Evolutionary conservation across 2,113 vertebrate genomes (phyloP).

Genomic region (Struthio camelus): DNA sequence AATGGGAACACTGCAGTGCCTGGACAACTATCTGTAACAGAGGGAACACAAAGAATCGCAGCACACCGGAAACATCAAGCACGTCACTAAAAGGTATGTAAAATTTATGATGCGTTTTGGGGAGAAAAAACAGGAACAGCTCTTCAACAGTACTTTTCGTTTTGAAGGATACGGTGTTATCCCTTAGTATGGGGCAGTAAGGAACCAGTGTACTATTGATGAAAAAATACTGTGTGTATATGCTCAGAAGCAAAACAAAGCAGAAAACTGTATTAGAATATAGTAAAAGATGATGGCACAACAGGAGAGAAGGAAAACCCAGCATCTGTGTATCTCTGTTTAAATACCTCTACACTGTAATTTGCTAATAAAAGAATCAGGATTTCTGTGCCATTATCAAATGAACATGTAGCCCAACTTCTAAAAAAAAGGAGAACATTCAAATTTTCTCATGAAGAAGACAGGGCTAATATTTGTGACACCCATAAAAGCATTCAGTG

Average conservation of each 20-base stretch:
- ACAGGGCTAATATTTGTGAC: neutral
- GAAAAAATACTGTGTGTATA: neutral
- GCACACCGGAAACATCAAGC: neutral
- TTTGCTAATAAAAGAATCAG: neutral
- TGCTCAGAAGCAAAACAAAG: neutral
- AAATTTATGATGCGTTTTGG: neutral
- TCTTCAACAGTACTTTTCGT: neutral
- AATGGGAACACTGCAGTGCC: constrained; percentile 98
- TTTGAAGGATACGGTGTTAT: neutral
- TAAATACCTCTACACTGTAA: neutral
- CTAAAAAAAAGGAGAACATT: neutral
- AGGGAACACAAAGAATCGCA: constrained; percentile 28
- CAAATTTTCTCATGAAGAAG: neutral
- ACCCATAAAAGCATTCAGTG: neutral
- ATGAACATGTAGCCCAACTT: neutral
- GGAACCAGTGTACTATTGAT: neutral
- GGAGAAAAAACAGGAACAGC: neutral
- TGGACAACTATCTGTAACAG: constrained; percentile 92
- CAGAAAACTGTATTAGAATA: neutral
- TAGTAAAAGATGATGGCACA: neutral
- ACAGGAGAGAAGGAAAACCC: neutral
- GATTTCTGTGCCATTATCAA: neutral
- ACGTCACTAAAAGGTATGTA: neutral
- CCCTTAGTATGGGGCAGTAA: neutral
- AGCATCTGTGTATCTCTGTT: neutral